These are phyloP conservation scores for Meloidogyne floridensis DNA, from an alignment of 1,140 invertebrate species.

Conservation along the genomic window DNA sequence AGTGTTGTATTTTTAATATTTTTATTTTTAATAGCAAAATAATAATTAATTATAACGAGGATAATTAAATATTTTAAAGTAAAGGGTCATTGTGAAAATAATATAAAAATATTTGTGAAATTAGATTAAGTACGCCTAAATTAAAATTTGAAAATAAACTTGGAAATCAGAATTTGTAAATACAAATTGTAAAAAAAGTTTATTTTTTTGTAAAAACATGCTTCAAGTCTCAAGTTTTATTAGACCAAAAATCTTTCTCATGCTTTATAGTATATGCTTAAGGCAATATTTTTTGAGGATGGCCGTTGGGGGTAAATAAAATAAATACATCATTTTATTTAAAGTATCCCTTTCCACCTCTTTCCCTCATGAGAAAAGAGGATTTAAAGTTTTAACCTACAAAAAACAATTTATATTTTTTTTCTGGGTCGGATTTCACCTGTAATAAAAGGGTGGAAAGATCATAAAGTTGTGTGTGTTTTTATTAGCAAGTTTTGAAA, in stretches of 20 bases:
- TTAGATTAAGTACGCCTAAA: neutral
- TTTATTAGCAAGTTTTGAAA: neutral
- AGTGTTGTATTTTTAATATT: neutral
- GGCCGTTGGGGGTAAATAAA: neutral
- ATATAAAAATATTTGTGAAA: too few species aligned
- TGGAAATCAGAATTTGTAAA: neutral
- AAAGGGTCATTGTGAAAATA: too few species aligned
- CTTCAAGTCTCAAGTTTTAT: neutral
- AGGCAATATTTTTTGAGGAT: neutral
- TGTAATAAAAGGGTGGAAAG: neutral
- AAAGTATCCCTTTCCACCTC: neutral
- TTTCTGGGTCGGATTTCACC: conserved; percentile 8
- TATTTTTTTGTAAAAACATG: too few species aligned
- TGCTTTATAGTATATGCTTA: neutral
- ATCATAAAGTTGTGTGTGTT: neutral
- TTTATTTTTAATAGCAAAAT: neutral
- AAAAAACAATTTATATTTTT: neutral
- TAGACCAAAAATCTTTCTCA: neutral
- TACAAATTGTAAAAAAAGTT: too few species aligned
- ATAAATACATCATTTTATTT: neutral
- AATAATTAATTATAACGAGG: conserved; percentile 1
- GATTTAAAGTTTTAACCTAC: conserved; percentile 6
- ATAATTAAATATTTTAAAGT: neutral
- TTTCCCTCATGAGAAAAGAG: neutral
- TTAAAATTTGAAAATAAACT: neutral